A percentile compares a stretch with the other conserved stretches of the same genome.
Conservation (phyloP, 2,888 invertebrate genomes). For the Perizoma affinitatum region DNA sequence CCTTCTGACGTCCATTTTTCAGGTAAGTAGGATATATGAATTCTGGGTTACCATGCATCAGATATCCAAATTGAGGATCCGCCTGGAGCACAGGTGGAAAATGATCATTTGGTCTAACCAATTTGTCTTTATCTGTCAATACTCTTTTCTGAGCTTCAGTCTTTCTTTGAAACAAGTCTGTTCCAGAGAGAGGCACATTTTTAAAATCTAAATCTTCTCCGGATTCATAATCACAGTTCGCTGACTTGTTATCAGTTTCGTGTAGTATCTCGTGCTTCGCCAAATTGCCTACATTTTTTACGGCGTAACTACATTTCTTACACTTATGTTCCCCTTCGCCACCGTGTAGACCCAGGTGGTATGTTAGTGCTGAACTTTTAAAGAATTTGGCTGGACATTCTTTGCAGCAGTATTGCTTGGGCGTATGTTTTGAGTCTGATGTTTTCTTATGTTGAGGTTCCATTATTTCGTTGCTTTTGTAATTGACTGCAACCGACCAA, state of each 20-base stretch:
- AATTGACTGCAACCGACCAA: constrained; percentile 74
- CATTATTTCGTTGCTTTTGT: constrained; percentile 54
- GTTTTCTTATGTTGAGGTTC: constrained; percentile 53
- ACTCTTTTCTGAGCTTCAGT: constrained; percentile 84
- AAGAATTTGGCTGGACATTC: constrained; percentile 90
- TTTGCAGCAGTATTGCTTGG: constrained; percentile 81
- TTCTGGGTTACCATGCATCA: constrained; percentile 90
- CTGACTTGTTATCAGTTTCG: constrained; percentile 64
- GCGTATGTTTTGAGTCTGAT: constrained; percentile 58
- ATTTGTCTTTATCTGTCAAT: constrained; percentile 75
- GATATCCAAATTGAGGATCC: constrained; percentile 87
- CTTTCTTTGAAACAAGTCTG: constrained; percentile 86
- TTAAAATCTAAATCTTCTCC: constrained; percentile 77
- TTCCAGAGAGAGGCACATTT: constrained; percentile 86
- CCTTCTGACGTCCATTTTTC: constrained; percentile 89
- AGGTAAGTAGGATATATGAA: constrained; percentile 90
- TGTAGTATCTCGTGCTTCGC: constrained; percentile 86
- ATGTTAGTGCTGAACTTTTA: constrained; percentile 87
- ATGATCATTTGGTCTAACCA: constrained; percentile 80
- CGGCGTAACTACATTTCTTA: constrained; percentile 88
- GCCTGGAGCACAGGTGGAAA: constrained; percentile 81
- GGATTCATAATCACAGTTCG: constrained; percentile 74
- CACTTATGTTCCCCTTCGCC: constrained; percentile 87
- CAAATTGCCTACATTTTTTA: constrained; percentile 87
- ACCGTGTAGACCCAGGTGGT: constrained; percentile 88